Conservation (phyloP, 2,113 vertebrate species). For the Bos javanicus region DNA sequence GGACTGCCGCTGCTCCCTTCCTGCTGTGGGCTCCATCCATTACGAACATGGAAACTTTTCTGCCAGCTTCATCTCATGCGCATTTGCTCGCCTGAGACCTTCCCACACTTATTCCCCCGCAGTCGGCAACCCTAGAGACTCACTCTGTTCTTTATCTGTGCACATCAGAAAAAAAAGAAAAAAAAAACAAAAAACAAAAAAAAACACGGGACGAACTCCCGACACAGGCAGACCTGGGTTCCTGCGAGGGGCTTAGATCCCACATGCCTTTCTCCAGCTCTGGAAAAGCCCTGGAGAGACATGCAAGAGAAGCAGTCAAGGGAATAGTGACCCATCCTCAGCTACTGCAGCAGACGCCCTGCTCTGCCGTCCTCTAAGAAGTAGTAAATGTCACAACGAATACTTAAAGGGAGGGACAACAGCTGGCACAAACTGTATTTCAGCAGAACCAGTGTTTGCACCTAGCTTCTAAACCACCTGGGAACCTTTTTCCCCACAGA, state of each 20-base stretch:
- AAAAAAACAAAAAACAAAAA: neutral
- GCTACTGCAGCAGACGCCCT: neutral
- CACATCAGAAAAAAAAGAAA: neutral
- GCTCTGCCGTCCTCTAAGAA: neutral
- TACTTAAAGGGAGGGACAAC: neutral
- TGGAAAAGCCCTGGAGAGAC: neutral
- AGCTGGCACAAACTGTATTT: neutral
- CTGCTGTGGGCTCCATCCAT: neutral
- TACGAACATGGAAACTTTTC: neutral
- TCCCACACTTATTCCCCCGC: neutral
- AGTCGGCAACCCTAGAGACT: neutral
- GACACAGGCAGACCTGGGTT: fast-evolving
- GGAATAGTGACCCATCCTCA: neutral
- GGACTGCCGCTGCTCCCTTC: neutral
- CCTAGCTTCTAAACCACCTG: neutral
- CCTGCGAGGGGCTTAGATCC: neutral
- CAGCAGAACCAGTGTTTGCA: neutral
- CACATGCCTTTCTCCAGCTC: neutral
- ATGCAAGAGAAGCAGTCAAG: neutral
- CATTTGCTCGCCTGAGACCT: neutral
- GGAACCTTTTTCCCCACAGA: neutral
- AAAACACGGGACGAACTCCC: neutral
- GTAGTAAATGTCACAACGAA: neutral
- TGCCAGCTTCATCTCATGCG: neutral
- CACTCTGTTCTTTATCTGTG: neutral